These are phyloP conservation scores for Acridotheres tristis DNA, from an alignment of 2,797 vertebrate genomes.

Conservation along the genomic window DNA sequence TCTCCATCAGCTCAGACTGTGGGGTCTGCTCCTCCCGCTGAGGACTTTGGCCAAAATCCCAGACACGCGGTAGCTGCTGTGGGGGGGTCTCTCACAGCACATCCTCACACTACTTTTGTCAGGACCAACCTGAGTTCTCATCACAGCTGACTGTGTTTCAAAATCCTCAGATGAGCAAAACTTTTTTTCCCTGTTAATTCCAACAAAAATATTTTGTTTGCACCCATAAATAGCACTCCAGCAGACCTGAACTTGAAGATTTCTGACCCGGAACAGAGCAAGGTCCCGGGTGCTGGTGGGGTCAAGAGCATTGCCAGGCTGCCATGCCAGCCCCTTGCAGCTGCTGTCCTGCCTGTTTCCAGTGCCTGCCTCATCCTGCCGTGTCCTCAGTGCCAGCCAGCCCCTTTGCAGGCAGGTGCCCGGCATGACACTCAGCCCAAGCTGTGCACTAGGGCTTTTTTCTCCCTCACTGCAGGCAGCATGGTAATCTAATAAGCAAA, in stretches of 20 bases:
- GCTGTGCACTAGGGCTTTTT: not conserved
- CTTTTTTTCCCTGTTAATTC: fast-evolving
- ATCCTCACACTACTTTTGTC: not conserved
- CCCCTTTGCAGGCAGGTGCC: not conserved
- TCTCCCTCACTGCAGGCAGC: not conserved
- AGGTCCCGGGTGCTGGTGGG: not conserved
- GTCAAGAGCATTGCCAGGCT: not conserved
- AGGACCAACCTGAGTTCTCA: not conserved
- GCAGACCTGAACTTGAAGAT: not conserved
- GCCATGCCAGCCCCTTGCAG: not conserved
- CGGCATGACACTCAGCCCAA: fast-evolving
- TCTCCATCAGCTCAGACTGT: not conserved
- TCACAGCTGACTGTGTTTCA: not conserved
- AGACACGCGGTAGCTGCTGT: fast-evolving
- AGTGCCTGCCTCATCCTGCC: not conserved
- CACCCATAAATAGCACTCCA: not conserved
- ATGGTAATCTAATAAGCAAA: constrained; percentile 29
- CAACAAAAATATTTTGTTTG: not conserved
- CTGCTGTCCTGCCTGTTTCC: not conserved
- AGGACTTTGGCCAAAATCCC: not conserved
- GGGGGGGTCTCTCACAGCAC: not conserved
- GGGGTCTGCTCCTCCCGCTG: not conserved
- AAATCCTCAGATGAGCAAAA: not conserved
- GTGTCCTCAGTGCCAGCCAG: not conserved
- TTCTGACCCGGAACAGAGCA: not conserved